Conservation (phyloP, 2,113 vertebrate genomes). For the Polyodon spathula region DNA sequence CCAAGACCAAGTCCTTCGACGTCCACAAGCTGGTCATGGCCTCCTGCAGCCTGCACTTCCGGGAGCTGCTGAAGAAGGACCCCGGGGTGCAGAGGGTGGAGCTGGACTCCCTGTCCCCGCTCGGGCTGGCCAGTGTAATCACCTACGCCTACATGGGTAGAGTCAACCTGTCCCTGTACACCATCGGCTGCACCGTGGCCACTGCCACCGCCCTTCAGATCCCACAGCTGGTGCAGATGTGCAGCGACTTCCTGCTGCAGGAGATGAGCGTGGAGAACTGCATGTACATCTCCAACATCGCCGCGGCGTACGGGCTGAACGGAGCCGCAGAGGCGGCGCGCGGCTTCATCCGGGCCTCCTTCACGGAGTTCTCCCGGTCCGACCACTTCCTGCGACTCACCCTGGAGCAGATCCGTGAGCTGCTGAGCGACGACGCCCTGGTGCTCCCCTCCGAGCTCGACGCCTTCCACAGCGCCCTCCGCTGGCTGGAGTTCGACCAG, state of each 20-base stretch:
- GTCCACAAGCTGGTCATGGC: slow-evolving; percentile 70
- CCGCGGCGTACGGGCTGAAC: slow-evolving; percentile 53
- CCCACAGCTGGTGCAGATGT: slow-evolving; percentile 60
- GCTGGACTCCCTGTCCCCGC: slow-evolving; percentile 55
- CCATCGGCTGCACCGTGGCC: slow-evolving; percentile 67
- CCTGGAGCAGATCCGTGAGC: slow-evolving; percentile 59
- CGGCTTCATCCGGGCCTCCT: slow-evolving; percentile 64
- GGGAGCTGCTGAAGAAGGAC: slow-evolving; percentile 62
- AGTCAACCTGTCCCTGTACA: slow-evolving; percentile 72
- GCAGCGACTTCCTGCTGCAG: slow-evolving; percentile 63
- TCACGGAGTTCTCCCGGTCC: slow-evolving; percentile 60
- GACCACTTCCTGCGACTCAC: slow-evolving; percentile 68
- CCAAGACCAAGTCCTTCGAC: slow-evolving; percentile 68
- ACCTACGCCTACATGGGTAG: slow-evolving; percentile 69
- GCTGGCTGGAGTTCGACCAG: slow-evolving; percentile 68
- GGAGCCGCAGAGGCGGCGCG: slow-evolving; percentile 49
- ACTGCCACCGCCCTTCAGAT: slow-evolving; percentile 61
- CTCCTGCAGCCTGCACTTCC: slow-evolving; percentile 67
- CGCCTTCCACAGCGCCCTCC: slow-evolving; percentile 67
- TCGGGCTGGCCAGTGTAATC: slow-evolving; percentile 63
- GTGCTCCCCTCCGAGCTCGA: slow-evolving; percentile 58
- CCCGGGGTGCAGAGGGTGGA: slow-evolving; percentile 60
- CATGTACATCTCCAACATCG: slow-evolving; percentile 69
- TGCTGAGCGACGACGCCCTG: slow-evolving; percentile 60
- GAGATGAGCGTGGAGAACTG: slow-evolving; percentile 69